Evolutionary conservation across 2,113 vertebrate species (phyloP), one percentile per base, ranked within the genome.

Genomic region (Todiramphus chloris): DNA sequence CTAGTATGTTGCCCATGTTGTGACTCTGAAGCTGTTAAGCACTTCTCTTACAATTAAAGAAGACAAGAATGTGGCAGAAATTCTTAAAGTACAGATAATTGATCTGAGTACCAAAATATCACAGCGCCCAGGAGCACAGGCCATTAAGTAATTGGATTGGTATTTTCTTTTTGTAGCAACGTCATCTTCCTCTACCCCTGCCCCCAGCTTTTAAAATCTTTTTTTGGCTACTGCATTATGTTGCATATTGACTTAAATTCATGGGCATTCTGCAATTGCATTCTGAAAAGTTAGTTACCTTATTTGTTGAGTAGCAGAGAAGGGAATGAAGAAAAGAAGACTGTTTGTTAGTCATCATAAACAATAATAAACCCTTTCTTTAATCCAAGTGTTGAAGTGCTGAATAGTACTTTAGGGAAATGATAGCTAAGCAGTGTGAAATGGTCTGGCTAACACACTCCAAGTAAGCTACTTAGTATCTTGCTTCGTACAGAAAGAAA

Each of bases 101-200:
- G 98, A 98, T 94, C 97, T 99, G 83, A 99, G 98, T 83, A 99
- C 98, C 20, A 98, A 97, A 86, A 97, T 99, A 51, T 99, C 97
- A 21, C 99, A 99, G 96, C 98, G 99, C 91, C 99, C 99, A 5
- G 99, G 99, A 97, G 99, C 99, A 43, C 99, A 99, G 97, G 99
- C 99, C 55, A 87, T 99, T 89, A 99, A 98, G 99, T 99, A 98
- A 97, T 97, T 92, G 83, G 41, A 93, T 48, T 79, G n/a, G 6
- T 89, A 43, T 84, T 92, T 93, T 87, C 28, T 53, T 93, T 63
- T 63, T 78, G 7, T 55, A 28, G 56, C 78, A 78, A 55, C 5
- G 24, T 66, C 6, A 24, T 66, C 23, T 56, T 44, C 16, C 31
- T 70, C 16, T 44, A 12, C 55, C 30, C 4, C 7, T 24, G 8